phyloP scores from a whole-genome alignment of 2,888 invertebrate species.

The Ectemnius continuus region DNA sequence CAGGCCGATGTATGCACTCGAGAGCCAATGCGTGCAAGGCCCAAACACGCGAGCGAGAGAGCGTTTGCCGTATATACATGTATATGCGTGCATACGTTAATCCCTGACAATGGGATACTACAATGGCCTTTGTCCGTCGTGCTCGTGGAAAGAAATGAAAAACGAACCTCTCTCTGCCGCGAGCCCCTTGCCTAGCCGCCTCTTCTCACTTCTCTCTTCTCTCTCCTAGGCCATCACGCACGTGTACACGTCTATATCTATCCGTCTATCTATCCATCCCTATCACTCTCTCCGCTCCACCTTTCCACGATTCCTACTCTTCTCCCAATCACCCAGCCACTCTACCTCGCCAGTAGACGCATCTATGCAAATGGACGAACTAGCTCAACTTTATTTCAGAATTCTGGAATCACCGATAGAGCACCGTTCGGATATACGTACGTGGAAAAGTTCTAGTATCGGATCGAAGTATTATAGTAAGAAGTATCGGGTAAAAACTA shows the following conservation, averaged over 20 bases:
- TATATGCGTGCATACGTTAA: conserved; percentile 68
- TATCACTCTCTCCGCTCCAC: neutral
- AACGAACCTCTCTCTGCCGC: conserved; percentile 58
- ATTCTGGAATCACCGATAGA: neutral
- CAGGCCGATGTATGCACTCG: conserved; percentile 35
- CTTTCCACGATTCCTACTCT: neutral
- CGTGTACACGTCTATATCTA: conserved; percentile 4
- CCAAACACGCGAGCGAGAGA: conserved; percentile 24
- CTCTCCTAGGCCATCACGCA: neutral
- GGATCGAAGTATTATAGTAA: no score
- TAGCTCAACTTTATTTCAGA: neutral
- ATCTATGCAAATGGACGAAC: no score
- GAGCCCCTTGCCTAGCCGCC: conserved; percentile 11
- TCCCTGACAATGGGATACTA: conserved; percentile 72
- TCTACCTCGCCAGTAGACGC: neutral
- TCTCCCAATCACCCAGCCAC: neutral
- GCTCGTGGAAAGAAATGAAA: conserved; percentile 71
- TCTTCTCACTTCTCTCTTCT: neutral
- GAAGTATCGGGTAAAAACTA: conserved; percentile 40
- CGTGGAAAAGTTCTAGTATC: no score
- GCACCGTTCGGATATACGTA: no score
- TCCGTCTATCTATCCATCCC: neutral
- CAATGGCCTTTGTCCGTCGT: conserved; percentile 73
- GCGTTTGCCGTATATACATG: conserved; percentile 46
- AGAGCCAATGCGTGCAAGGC: conserved; percentile 16